These are phyloP conservation scores for Cottoperca gobio DNA, from an alignment of 2,797 vertebrate species.

Conservation along the genomic window DNA sequence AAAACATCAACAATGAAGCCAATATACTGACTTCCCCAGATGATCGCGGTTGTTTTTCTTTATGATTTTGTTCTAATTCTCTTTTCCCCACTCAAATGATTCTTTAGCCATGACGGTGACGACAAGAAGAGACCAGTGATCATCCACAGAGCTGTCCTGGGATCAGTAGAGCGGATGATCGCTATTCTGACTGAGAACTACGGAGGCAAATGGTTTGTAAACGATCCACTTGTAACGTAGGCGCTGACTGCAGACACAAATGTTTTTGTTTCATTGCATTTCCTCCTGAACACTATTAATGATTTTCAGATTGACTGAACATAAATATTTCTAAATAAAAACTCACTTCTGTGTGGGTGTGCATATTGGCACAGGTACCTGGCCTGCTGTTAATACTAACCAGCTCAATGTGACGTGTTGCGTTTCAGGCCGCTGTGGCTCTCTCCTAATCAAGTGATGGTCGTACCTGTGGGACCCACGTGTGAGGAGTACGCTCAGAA, in stretches of 20 bases:
- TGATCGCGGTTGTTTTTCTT: background rate
- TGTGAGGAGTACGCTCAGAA: conserved; percentile 96
- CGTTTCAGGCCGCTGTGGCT: conserved; percentile 95
- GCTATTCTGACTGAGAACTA: conserved; percentile 98
- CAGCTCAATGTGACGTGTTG: conserved; percentile 17
- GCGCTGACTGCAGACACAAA: background rate
- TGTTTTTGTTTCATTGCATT: conserved; percentile 1
- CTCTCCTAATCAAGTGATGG: conserved; percentile 96
- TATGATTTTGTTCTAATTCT: background rate
- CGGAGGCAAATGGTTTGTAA: conserved; percentile 94
- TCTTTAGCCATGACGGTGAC: conserved; percentile 91
- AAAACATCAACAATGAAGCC: too few relatives aligned
- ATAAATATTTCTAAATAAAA: background rate
- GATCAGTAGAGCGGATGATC: conserved; percentile 98
- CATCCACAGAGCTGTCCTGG: conserved; percentile 96
- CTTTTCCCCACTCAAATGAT: background rate
- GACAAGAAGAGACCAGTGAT: conserved; percentile 97
- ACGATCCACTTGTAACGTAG: background rate
- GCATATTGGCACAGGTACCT: conserved; percentile 17
- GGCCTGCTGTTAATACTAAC: conserved; percentile 3
- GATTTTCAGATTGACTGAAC: conserved; percentile 10
- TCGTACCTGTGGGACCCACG: conserved; percentile 93
- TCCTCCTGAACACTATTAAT: background rate
- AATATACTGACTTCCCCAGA: too few relatives aligned
- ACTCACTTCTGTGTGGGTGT: background rate